Evolutionary conservation across 1,140 invertebrate genomes (phyloP).

Genomic region (Babylonia areolata): DNA sequence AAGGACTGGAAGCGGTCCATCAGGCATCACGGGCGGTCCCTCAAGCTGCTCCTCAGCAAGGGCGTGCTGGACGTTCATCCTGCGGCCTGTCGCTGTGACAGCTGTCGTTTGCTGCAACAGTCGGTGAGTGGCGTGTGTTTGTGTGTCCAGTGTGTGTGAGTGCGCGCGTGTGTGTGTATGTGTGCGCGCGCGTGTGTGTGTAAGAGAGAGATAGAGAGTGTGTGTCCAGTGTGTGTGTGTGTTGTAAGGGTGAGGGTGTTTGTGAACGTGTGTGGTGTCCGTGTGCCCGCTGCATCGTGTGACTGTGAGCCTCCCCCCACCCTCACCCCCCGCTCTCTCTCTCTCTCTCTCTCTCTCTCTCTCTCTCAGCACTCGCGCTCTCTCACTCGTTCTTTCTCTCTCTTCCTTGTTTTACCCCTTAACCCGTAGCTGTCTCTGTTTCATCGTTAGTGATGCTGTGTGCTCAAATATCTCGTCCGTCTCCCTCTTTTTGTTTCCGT

Average conservation of each 20-base stretch:
- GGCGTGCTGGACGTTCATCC: slow-evolving; percentile 76
- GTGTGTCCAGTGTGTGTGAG: neutral
- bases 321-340: neutral
- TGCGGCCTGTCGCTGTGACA: slow-evolving; percentile 75
- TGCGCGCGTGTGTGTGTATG: neutral
- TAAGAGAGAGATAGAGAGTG: too few relatives aligned
- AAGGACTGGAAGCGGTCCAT: slow-evolving; percentile 79
- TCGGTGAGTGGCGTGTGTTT: slow-evolving; percentile 48
- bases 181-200: too few relatives aligned
- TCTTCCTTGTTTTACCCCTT: neutral
- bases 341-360: neutral
- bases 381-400: neutral
- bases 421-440: neutral
- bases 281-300: neutral
- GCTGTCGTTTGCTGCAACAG: slow-evolving; percentile 61
- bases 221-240: too few relatives aligned
- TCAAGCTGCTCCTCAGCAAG: slow-evolving; percentile 77
- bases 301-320: neutral
- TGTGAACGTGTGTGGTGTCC: neutral
- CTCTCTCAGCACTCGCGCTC: neutral
- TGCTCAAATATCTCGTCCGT: neutral
- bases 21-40: slow-evolving; percentile 77
- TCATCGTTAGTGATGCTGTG: neutral
- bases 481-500: neutral
- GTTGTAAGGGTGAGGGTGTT: too few relatives aligned